These are phyloP conservation scores for Calameuta pallipes DNA, from an alignment of 2,888 invertebrate species.

Conservation along the genomic window DNA sequence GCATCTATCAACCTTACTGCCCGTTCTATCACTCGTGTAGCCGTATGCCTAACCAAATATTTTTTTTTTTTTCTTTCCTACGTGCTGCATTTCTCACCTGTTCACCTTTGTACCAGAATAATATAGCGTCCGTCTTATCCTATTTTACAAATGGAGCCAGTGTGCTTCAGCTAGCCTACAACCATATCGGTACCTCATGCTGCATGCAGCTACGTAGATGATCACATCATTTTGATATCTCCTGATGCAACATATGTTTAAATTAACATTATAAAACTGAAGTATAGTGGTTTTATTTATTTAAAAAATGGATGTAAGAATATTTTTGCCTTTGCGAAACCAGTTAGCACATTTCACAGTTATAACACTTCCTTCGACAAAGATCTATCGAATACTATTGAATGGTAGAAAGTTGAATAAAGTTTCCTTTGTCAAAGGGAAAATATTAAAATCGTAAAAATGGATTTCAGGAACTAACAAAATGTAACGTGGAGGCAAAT, in stretches of 20 bases:
- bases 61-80: slow-evolving; percentile 12
- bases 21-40: slow-evolving; percentile 15
- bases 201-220: not conserved
- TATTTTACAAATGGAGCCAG: not conserved
- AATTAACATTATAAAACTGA: not conserved
- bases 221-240: not conserved
- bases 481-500: not conserved
- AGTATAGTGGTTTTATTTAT: not conserved
- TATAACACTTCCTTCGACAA: not conserved
- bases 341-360: not conserved
- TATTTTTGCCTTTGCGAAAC: not conserved
- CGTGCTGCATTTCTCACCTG: not conserved
- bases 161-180: not conserved
- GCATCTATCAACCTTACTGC: slow-evolving; percentile 52
- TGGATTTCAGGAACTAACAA: not conserved
- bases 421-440: not conserved
- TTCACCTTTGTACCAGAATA: not conserved
- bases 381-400: not conserved
- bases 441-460: not conserved
- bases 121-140: not conserved
- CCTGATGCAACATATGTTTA: not conserved
- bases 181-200: not conserved
- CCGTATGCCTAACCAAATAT: slow-evolving; percentile 16
- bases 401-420: not conserved
- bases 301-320: not conserved